A percentile compares a stretch with the other conserved stretches of the same genome.
These are phyloP conservation scores for Hypotaenidia philippensis DNA, from an alignment of 2,797 vertebrate genomes.

Conservation along the genomic window DNA sequence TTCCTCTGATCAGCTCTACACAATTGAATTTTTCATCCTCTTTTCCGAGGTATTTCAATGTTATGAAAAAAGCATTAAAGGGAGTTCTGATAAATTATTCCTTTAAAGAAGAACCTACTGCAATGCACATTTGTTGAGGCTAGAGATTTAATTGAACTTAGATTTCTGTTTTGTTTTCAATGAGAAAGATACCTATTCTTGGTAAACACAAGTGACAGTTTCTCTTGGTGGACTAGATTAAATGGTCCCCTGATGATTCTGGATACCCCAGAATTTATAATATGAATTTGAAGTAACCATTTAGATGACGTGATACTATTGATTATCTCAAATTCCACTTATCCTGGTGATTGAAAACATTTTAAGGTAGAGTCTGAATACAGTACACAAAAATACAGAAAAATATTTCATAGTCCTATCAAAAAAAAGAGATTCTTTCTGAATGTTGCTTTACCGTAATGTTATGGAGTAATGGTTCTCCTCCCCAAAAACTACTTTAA, in stretches of 20 bases:
- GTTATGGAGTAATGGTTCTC: not conserved
- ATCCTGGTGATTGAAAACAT: not conserved
- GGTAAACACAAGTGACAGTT: not conserved
- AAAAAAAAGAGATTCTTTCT: not conserved
- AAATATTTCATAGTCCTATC: not conserved
- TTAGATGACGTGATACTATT: not conserved
- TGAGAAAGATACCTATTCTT: not conserved
- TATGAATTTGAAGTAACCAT: not conserved
- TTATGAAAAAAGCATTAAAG: conserved; percentile 60
- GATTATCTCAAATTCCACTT: not conserved
- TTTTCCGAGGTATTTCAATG: conserved; percentile 53
- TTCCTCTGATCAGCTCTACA: conserved; percentile 62
- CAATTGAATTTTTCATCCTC: conserved; percentile 70
- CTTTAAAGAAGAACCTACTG: conserved; percentile 17
- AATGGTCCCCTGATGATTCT: not conserved
- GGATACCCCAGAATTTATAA: not conserved
- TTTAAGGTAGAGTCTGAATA: not conserved
- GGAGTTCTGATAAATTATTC: conserved; percentile 49
- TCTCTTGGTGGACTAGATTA: not conserved
- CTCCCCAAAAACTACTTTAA: not conserved
- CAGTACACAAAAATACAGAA: not conserved
- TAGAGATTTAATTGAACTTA: conserved; percentile 32
- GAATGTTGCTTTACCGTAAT: not conserved
- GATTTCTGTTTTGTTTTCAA: conserved; percentile 12
- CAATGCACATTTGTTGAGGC: not conserved